Percentiles rank a stretch among this genome's conserved stretches.
phyloP scores from a whole-genome alignment of 1,140 invertebrate genomes.

The Microplitis mediator region DNA sequence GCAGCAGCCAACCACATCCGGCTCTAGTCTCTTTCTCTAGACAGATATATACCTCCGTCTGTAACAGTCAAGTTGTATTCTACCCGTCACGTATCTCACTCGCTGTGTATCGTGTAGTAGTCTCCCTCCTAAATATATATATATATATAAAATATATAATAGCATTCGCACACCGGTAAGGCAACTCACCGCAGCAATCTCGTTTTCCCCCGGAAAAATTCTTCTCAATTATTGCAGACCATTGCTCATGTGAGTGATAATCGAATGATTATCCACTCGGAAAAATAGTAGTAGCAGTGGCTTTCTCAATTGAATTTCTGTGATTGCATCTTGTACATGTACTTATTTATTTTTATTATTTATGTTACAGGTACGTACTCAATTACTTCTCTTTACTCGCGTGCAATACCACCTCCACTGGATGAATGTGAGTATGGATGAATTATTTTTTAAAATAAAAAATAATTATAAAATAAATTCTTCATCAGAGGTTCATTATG shows the following conservation, averaged over 20 bases:
- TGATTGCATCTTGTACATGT: conserved; percentile 3
- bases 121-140: no score
- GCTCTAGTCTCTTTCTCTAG: not conserved
- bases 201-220: not conserved
- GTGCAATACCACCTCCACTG: not conserved
- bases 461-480: not conserved
- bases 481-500: not conserved
- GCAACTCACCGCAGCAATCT: conserved; percentile 16
- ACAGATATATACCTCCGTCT: not conserved
- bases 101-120: not conserved
- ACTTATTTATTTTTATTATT: not conserved
- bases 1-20: not conserved
- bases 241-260: conserved; percentile 24
- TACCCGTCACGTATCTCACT: conserved; percentile 16
- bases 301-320: conserved; percentile 7
- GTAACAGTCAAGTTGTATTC: conserved; percentile 10
- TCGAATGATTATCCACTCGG: conserved; percentile 18
- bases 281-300: conserved; percentile 4
- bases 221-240: conserved; percentile 22
- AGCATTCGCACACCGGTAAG: not conserved
- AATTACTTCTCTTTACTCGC: not conserved
- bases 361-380: not conserved
- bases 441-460: no score
- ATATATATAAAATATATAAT: not conserved
- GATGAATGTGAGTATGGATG: no score